Evolutionary conservation across 2,888 invertebrate genomes (phyloP), one percentile per base, ranked within the genome.

Genomic region (Mayetiola destructor): DNA sequence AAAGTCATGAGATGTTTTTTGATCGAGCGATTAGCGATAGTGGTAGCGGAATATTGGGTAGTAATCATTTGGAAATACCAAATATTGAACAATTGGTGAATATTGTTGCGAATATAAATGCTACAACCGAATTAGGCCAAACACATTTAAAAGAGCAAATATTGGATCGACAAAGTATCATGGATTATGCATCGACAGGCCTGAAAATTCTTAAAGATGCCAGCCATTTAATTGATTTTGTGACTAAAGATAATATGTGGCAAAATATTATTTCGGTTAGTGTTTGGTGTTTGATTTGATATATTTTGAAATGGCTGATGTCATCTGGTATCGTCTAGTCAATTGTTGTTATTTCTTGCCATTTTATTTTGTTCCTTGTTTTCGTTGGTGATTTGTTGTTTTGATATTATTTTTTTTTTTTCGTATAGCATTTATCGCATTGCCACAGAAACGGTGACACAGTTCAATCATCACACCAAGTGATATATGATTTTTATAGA

Each of bases 151-250:
- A 48, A 23, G 48, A 48, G 27, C 48, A 48, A 48, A 48, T 27
- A 27, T 27, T 48, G 14, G 48, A 48, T 27, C 48, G 48, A 3
- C 23, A 48, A 27, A 48, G 48, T n/a, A 48, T 48, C 48, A 48
- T 27, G n/a, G 48, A 48, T 27, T 48, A 48, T 27, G 23, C 48
- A 2, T 27, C 8, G 4, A 4, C 2, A 6, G 48, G n/a, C n/a
- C n/a, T 48, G 48, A 48, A 48, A 48, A 48, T 48, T n/a, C 48
- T 48, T 2, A 48, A 27, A n/a, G 48, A 48, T 27, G 48, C 48
- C 27, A 48, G 48, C 27, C 23, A 48, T 48, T 48, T 48, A 27
- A 27, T 27, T 9, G 48, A 48, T 48, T 48, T 27, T 27, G 27
- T 27, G 27, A 48, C 14, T 1, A 48, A 48, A n/a, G 48, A 48